Evolutionary conservation across 2,888 invertebrate genomes (phyloP).

Genomic region (Monoplex corrugatus): DNA sequence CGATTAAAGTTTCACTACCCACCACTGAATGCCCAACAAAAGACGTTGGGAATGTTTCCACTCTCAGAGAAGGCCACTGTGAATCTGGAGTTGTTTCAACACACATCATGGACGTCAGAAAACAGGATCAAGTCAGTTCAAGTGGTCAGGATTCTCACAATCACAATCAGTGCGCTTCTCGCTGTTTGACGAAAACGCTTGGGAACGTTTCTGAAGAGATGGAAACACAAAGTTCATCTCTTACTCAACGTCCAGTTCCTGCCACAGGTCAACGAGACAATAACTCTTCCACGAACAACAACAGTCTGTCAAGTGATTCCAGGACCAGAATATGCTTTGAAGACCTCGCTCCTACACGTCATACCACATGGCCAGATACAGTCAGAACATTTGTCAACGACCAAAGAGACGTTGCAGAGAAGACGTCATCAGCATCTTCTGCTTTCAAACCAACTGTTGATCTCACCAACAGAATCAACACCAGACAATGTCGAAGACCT

Average conservation of each 20-base stretch:
- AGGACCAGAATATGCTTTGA: not conserved
- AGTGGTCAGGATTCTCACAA: no score
- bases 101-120: no score
- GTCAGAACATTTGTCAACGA: not conserved
- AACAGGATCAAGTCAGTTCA: no score
- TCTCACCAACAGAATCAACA: not conserved
- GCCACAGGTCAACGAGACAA: not conserved
- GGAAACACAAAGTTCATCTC: not conserved
- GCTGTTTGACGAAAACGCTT: not conserved
- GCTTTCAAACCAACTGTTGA: not conserved
- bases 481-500: not conserved
- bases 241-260: no score
- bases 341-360: not conserved
- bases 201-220: not conserved
- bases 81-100: no score
- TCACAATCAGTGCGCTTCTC: no score
- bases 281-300: not conserved
- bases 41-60: no score
- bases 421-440: not conserved
- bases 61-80: no score
- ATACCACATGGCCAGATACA: not conserved
- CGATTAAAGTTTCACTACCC: no score
- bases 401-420: not conserved
- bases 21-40: no score
- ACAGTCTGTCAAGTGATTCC: not conserved